phyloP scores from a whole-genome alignment of 2,888 invertebrate species.

The Leptopterna dolabrata region DNA sequence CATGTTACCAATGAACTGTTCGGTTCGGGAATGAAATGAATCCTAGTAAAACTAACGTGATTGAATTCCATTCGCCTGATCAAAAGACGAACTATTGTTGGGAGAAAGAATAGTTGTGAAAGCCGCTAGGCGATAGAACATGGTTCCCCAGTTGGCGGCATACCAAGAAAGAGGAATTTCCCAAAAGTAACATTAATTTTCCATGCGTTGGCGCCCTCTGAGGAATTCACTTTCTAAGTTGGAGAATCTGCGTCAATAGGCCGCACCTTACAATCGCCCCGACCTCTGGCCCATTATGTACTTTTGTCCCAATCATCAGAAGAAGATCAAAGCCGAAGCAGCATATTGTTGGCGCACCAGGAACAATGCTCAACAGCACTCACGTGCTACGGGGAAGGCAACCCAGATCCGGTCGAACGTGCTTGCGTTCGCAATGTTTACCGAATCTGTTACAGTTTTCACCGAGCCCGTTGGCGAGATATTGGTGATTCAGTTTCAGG shows the following conservation, averaged over 20 bases:
- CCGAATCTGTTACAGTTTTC: slow-evolving; percentile 33
- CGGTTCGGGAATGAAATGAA: too few relatives aligned
- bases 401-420: neutral
- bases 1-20: too few relatives aligned
- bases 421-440: slow-evolving; percentile 1
- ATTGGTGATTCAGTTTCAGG: neutral
- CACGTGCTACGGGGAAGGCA: neutral
- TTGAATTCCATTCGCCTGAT: too few relatives aligned
- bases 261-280: neutral
- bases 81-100: too few relatives aligned
- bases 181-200: neutral
- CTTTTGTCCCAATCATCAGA: neutral
- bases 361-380: neutral
- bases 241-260: neutral
- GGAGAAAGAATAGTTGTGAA: too few relatives aligned
- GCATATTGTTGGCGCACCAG: neutral
- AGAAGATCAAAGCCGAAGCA: neutral
- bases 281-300: neutral
- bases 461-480: neutral
- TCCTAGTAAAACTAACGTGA: too few relatives aligned
- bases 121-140: too few relatives aligned
- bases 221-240: neutral
- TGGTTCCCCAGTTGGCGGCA: too few relatives aligned
- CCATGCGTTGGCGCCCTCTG: neutral
- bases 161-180: too few relatives aligned